Evolutionary conservation across 2,888 invertebrate species (phyloP).

Genomic region (Empis livida): DNA sequence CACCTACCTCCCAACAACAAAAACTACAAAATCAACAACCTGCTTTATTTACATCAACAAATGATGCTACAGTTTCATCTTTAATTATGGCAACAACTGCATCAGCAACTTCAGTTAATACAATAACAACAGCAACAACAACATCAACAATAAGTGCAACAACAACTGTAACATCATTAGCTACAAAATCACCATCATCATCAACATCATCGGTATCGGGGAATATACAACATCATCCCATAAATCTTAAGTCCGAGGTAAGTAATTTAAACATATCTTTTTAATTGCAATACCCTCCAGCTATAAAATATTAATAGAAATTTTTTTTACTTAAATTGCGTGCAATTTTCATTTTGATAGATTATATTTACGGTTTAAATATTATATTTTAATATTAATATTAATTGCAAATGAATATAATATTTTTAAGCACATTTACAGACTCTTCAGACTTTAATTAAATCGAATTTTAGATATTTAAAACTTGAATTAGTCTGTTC

Average conservation of each 20-base stretch:
- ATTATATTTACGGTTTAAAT: no score
- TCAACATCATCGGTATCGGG: slow-evolving; percentile 16
- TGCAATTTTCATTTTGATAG: no score
- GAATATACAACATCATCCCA: slow-evolving; percentile 20
- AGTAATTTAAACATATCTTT: slow-evolving; percentile 13
- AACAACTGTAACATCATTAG: slow-evolving; percentile 9
- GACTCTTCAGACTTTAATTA: no score
- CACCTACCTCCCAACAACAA: background rate
- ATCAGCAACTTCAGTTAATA: background rate
- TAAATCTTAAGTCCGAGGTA: slow-evolving; percentile 22
- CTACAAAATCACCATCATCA: slow-evolving; percentile 17
- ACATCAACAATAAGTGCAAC: slow-evolving; percentile 3
- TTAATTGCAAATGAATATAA: no score
- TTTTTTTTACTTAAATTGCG: no score
- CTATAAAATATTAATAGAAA: no score
- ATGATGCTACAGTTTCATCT: background rate
- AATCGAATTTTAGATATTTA: no score
- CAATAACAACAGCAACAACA: background rate
- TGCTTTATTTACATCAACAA: slow-evolving; percentile 5
- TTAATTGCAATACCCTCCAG: no score
- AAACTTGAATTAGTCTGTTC: no score
- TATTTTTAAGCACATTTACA: no score
- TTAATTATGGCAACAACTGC: background rate
- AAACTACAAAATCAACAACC: slow-evolving; percentile 1
- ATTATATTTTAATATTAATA: no score